Evolutionary conservation across 2,797 vertebrate species (phyloP), one percentile per base, ranked within the genome.

Genomic region (Serranus cabrilla): DNA sequence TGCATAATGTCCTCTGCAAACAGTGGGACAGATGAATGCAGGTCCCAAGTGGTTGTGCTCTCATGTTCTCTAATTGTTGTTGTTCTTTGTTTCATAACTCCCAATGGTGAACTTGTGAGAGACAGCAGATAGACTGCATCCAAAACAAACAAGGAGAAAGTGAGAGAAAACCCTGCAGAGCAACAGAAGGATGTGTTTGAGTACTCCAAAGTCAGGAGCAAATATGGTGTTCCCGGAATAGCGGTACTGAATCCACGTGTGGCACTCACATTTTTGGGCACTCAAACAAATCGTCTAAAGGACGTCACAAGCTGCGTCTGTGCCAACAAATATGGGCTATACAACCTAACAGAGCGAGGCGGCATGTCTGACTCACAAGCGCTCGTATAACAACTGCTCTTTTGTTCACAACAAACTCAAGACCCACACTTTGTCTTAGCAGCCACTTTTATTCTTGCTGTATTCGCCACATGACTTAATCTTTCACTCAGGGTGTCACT

Each of bases 141-240:
- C 59, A 65, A 76, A 69, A 79, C 50, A 83, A 81, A 76, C 74
- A 63, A n/a, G 31, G 58, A 34, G 49, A 66, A 52, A 56, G 39
- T 49, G 72, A 63, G 43, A 70, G 47, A 74, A 74, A 76, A 67
- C 56, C 54, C 40, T 65, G 47, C 34, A 58, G 76, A 72, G 55
- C 47, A 76, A 5, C 84, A 87, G 85, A 86, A 1, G 60, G 71
- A 71, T 74, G 42, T 88, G 76, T 76, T 71, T 82, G 82, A 76
- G 13, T 55, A 34, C 62, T 63, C 23, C 63, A 76, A 87, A 82
- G 60, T 70, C 52, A 68, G 65, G 61, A 63, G 50, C 67, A 86
- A 92, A 89, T 82, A 85, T 83, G 79, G 60, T 74, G 64, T 51
- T 77, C 20, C 83, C 27, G 46, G 71, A 89, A 90, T 86, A 87